Evolutionary conservation across 2,113 vertebrate species (phyloP).

Genomic region (Nanorana parkeri): DNA sequence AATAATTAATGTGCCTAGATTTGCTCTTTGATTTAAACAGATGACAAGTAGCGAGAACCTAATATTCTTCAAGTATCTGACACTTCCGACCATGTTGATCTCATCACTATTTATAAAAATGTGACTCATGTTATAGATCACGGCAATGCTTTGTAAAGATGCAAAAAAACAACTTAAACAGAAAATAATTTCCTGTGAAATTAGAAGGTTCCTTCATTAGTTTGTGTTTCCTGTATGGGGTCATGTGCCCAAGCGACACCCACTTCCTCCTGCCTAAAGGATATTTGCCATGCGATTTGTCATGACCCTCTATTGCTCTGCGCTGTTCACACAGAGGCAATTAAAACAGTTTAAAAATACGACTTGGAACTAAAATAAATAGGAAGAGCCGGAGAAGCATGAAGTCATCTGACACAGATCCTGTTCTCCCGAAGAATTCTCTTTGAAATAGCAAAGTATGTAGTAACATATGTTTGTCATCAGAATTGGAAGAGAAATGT

Average conservation of each 20-base stretch:
- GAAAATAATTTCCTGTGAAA: conserved; percentile 45
- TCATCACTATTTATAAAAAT: neutral
- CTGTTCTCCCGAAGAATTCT: neutral
- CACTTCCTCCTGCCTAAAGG: conserved; percentile 20
- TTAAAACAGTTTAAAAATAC: conserved; percentile 30
- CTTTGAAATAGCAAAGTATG: neutral
- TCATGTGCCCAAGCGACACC: conserved; percentile 23
- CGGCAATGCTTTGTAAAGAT: neutral
- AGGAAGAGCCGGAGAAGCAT: neutral
- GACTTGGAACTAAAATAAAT: conserved; percentile 3
- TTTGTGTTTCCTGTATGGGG: conserved; percentile 31
- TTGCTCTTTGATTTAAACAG: too few relatives aligned
- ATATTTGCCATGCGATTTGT: conserved; percentile 8
- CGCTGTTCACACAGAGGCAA: conserved; percentile 30
- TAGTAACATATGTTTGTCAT: conserved; percentile 24
- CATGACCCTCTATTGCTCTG: conserved; percentile 7
- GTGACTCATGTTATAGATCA: conserved; percentile 5
- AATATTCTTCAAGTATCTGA: neutral
- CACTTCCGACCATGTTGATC: neutral
- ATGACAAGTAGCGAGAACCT: neutral
- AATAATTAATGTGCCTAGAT: too few relatives aligned
- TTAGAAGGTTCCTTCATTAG: conserved; percentile 21
- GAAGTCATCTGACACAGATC: conserved; percentile 42
- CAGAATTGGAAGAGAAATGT: neutral
- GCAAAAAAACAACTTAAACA: conserved; percentile 15